A percentile compares a stretch with the other conserved stretches of the same genome.
These are phyloP conservation scores for Brienomyrus brachyistius DNA, from an alignment of 2,113 vertebrate genomes.

Conservation along the genomic window DNA sequence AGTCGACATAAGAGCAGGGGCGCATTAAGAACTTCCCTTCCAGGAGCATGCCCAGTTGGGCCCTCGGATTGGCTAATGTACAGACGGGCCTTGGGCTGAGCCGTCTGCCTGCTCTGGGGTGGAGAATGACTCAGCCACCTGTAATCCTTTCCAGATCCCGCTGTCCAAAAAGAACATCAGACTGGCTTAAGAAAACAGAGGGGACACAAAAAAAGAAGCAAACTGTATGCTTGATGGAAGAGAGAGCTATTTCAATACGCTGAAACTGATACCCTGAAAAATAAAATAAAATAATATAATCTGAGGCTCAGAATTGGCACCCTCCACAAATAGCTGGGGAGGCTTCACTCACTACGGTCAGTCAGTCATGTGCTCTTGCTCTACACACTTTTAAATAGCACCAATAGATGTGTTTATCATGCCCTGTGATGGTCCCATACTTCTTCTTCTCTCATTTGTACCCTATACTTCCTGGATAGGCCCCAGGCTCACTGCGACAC, in stretches of 20 bases:
- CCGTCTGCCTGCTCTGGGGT: background rate
- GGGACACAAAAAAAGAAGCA: background rate
- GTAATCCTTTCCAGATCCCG: constrained; percentile 17
- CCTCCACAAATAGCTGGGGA: background rate
- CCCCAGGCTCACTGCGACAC: background rate
- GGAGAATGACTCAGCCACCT: constrained; percentile 31
- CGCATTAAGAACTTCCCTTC: background rate
- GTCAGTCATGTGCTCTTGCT: background rate
- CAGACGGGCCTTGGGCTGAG: constrained; percentile 2
- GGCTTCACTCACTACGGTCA: background rate
- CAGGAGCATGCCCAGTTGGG: background rate
- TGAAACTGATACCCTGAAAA: constrained; percentile 7
- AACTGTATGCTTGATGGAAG: background rate
- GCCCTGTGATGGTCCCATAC: background rate
- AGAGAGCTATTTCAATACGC: background rate
- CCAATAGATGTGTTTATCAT: background rate
- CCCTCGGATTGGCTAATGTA: background rate
- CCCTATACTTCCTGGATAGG: background rate
- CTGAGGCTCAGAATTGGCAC: background rate
- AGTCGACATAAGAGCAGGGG: background rate
- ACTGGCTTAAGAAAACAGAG: background rate
- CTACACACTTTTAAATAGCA: background rate
- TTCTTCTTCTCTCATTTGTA: background rate
- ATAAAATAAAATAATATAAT: background rate
- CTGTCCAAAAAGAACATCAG: constrained; percentile 12